phyloP scores from a whole-genome alignment of 2,888 invertebrate genomes.

The Acrobasis consociella region DNA sequence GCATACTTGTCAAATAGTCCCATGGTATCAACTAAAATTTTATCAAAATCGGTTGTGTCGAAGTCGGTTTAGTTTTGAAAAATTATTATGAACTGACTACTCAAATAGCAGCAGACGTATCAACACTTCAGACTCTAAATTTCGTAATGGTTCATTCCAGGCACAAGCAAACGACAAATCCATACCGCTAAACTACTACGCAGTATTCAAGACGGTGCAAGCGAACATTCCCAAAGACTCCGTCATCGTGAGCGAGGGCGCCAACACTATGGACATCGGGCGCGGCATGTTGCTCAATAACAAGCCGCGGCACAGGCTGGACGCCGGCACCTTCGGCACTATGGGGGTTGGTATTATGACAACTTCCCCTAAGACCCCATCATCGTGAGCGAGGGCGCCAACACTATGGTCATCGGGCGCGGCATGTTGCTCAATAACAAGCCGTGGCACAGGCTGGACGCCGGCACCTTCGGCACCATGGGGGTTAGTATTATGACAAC shows the following conservation, averaged over 20 bases:
- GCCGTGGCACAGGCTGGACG: slow-evolving; percentile 95
- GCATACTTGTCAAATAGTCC: too few relatives aligned
- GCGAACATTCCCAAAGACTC: slow-evolving; percentile 90
- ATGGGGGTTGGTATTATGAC: slow-evolving; percentile 88
- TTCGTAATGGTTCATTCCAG: slow-evolving; percentile 40
- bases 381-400: too few relatives aligned
- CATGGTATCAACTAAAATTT: too few relatives aligned
- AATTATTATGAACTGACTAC: too few relatives aligned
- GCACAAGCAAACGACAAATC: slow-evolving; percentile 84
- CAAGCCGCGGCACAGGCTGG: slow-evolving; percentile 92
- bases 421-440: slow-evolving; percentile 92
- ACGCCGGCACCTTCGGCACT: slow-evolving; percentile 98
- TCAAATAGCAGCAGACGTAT: too few relatives aligned
- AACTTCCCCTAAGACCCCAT: slow-evolving; percentile 86
- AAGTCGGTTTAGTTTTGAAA: too few relatives aligned
- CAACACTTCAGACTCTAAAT: too few relatives aligned
- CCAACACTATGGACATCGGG: slow-evolving; percentile 99
- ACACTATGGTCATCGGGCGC: slow-evolving; percentile 99
- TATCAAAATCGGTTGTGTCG: too few relatives aligned
- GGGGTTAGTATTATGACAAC: slow-evolving; percentile 83
- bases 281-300: slow-evolving; percentile 93
- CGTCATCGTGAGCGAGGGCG: slow-evolving; percentile 97
- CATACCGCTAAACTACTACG: slow-evolving; percentile 95
- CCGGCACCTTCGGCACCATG: slow-evolving; percentile 99
- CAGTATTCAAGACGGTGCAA: slow-evolving; percentile 93